Evolutionary conservation across 2,113 vertebrate genomes (phyloP), one percentile per base, ranked within the genome.

Genomic region (Fukomys damarensis): DNA sequence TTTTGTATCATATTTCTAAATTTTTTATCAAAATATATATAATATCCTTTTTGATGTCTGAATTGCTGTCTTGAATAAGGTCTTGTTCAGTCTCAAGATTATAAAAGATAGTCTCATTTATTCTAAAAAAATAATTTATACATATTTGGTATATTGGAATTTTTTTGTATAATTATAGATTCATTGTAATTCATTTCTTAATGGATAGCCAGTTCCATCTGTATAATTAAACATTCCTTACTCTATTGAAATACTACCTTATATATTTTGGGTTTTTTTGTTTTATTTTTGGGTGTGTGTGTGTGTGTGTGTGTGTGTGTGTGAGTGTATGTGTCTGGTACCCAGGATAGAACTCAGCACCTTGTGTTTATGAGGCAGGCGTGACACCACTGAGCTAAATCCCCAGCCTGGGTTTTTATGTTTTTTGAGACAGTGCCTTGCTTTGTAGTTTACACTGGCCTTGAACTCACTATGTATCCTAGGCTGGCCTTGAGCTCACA

Each of bases 41-140:
- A 77, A 81, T 72, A 80, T 19, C 19, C 43, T 66, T 68, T 87
- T 72, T 52, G 14, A 41, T 30, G 59, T 93, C 41, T 12, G 59
- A 14, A 56, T 95, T 95, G 13, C 43, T 91, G 8, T 77, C 58
- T 93, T 88, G 12, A 41, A 61, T 68, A 89, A 82, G 35, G 61
- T 61, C 3, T n/a, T 88, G 0, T 56, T 30, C 49, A 63, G 22
- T 66, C 28, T n/a, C 66, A 68, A 41, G 32, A 58, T 85, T 86
- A 77, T 76, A 82, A 94, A 97, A 59, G n/a, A 65, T 52, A 76
- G n/a, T 72, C 28, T 58, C 26, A 19, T 84, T 91, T 85, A 82
- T 77, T 82, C 54, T 87, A 74, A 90, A 95, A 92, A 35, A 77
- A 43, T 79, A 61, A 52, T 79, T 86, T 65, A 89, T 88, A 82